These are phyloP conservation scores for Nasonia giraulti DNA, from an alignment of 1,140 invertebrate genomes.

Conservation along the genomic window DNA sequence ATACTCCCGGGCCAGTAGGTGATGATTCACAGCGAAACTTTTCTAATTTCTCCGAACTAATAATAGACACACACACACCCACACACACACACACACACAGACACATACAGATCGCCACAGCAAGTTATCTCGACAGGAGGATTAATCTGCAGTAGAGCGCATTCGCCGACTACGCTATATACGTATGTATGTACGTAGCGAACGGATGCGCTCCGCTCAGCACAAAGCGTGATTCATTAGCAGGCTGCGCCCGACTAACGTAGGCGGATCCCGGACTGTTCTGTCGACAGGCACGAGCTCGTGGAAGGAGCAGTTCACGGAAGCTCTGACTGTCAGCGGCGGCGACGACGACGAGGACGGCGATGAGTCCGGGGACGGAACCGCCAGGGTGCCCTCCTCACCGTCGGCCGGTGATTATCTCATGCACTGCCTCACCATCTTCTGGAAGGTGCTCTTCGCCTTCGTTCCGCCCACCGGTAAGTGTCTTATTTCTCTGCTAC, in stretches of 20 bases:
- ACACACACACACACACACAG: no score
- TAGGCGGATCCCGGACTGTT: not conserved
- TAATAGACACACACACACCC: not conserved
- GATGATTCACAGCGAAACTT: no score
- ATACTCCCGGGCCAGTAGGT: no score
- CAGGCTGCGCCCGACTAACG: not conserved
- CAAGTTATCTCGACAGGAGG: not conserved
- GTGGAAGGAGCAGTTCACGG: conserved; percentile 98
- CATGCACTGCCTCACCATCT: conserved; percentile 95
- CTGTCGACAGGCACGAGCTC: conserved; percentile 85
- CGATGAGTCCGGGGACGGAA: conserved; percentile 77
- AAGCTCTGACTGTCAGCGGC: conserved; percentile 94
- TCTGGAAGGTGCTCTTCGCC: conserved; percentile 98
- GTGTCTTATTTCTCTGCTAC: conserved; percentile 43
- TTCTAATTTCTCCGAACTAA: not conserved
- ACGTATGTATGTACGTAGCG: no score
- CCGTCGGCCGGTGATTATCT: conserved; percentile 94
- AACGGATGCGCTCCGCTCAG: not conserved
- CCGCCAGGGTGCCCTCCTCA: conserved; percentile 74
- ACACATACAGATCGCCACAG: not conserved
- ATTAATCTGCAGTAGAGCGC: not conserved
- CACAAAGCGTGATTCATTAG: not conserved
- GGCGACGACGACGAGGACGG: conserved; percentile 80
- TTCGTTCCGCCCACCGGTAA: conserved; percentile 98
- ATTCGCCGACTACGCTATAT: not conserved